A percentile compares a stretch with the other conserved stretches of the same genome.
Evolutionary conservation across 2,797 vertebrate species (phyloP).

Genomic region (Hephaestus fuliginosus): DNA sequence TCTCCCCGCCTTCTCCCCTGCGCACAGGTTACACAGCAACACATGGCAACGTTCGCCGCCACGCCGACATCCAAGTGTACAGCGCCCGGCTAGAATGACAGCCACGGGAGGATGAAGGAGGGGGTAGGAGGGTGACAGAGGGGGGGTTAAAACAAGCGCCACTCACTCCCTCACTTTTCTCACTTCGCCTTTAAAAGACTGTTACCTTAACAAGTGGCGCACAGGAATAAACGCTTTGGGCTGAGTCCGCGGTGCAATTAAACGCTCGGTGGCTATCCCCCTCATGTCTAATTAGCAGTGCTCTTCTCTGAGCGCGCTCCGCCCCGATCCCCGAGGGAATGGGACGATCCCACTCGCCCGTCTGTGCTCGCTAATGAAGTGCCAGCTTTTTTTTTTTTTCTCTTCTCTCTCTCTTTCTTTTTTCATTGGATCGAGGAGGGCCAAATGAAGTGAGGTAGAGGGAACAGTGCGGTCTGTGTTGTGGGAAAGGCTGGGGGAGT

Average conservation of each 20-base stretch:
- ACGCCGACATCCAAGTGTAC: conserved; percentile 81
- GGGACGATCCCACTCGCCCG: conserved; percentile 83
- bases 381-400: conserved; percentile 66
- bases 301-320: conserved; percentile 78
- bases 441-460: conserved; percentile 62
- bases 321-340: conserved; percentile 75
- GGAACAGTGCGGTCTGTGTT: conserved; percentile 58
- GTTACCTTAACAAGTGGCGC: conserved; percentile 84
- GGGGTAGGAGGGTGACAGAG: background rate
- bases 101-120: conserved; percentile 54
- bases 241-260: conserved; percentile 85
- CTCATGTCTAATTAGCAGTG: conserved; percentile 86
- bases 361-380: conserved; percentile 83
- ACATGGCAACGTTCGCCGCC: conserved; percentile 71
- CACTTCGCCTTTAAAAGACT: conserved; percentile 89
- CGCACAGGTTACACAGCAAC: conserved; percentile 80
- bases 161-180: conserved; percentile 80
- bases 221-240: conserved; percentile 81
- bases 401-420: background rate
- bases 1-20: conserved; percentile 56
- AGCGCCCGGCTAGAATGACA: conserved; percentile 73
- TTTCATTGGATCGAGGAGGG: conserved; percentile 46
- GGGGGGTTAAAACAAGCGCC: conserved; percentile 69
- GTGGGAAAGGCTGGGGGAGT: conserved; percentile 64
- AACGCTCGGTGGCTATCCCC: conserved; percentile 78